These are phyloP conservation scores for Leptoteleia sp. DNA, from an alignment of 1,140 invertebrate species.

Conservation along the genomic window DNA sequence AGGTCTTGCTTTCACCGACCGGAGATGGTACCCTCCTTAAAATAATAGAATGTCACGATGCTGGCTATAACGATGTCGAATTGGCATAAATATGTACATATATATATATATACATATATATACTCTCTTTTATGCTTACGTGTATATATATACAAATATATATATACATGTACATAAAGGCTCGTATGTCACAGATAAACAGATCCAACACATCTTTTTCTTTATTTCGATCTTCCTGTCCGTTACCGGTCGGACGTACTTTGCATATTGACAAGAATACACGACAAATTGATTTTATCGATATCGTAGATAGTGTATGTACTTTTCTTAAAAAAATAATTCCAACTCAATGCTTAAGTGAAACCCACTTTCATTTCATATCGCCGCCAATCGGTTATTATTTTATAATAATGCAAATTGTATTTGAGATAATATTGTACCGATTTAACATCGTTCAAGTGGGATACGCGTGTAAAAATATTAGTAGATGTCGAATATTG, in stretches of 20 bases:
- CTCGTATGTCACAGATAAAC: not conserved
- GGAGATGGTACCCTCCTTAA: conserved; percentile 60
- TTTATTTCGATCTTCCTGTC: too few species aligned
- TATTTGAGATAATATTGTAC: too few species aligned
- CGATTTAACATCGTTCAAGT: too few species aligned
- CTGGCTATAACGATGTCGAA: conserved; percentile 40
- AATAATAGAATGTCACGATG: conserved; percentile 69
- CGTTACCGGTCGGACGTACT: conserved; percentile 15
- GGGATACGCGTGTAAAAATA: too few species aligned
- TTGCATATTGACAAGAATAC: conserved; percentile 22
- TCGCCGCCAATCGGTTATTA: too few species aligned
- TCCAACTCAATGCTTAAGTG: too few species aligned
- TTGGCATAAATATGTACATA: conserved; percentile 37
- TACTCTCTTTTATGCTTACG: too few species aligned
- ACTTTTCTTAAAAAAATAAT: too few species aligned
- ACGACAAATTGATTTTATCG: conserved; percentile 43
- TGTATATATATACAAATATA: too few species aligned
- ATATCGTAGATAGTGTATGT: not conserved
- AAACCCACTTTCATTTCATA: too few species aligned
- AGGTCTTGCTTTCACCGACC: conserved; percentile 68
- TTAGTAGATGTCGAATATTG: too few species aligned
- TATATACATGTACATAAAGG: not conserved
- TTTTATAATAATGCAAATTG: too few species aligned
- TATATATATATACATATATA: not conserved
- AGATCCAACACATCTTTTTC: not conserved